Base-by-base conservation (phyloP, 37 sponge, comb jelly and placozoan species). In the Petrosia ficiformis region DNA sequence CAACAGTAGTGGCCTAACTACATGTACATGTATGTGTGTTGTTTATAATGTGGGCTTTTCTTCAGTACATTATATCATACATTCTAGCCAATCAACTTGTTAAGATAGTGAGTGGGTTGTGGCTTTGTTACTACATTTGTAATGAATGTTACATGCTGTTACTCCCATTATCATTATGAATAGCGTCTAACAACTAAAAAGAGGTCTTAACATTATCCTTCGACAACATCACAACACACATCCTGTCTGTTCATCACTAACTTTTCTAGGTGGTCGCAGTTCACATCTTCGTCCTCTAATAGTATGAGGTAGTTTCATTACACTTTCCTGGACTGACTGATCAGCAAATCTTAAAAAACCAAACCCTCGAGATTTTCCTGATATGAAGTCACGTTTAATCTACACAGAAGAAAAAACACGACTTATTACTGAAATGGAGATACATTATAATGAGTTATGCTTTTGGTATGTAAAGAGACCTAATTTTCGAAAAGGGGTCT, bases 261-360 rank as follows among this genome's bases (percentile, higher is more conserved):
- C 84, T 59, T 80, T 88, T 57, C 77, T 63, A 0, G 90, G 87
- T 11, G 52, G 61, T 29, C 80, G 77, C 28, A 93, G 73, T 54
- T 93, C 94, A 30, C 86, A 78, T 26, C 73, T 73, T 22, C 94
- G 44, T 1, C 89, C 94, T 37, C 82, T 78, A 61, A 93, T 79
- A 28, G 67, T 65, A 70, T 93, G 90, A 31, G 79, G 38, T 74
- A 81, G 72, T 10, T 44, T 72, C 19, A 57, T 57, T 0, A 93
- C 85, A 26, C 67, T 76, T 25, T 66, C 38, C 59, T 89, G 86
- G 30, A 82, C 75, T 1, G n/a, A 65, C 2, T 65, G 28, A 43
- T 87, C 83, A 33, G 42, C 33, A 71, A 82, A 87, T 39, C 94
- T 80, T 16, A 93, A 75, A 76, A 93, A 93, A 0, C 94, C 94